A percentile compares a stretch with the other conserved stretches of the same genome.
These are phyloP conservation scores for Seriola dumerili DNA, from an alignment of 2,113 vertebrate species.

Conservation along the genomic window DNA sequence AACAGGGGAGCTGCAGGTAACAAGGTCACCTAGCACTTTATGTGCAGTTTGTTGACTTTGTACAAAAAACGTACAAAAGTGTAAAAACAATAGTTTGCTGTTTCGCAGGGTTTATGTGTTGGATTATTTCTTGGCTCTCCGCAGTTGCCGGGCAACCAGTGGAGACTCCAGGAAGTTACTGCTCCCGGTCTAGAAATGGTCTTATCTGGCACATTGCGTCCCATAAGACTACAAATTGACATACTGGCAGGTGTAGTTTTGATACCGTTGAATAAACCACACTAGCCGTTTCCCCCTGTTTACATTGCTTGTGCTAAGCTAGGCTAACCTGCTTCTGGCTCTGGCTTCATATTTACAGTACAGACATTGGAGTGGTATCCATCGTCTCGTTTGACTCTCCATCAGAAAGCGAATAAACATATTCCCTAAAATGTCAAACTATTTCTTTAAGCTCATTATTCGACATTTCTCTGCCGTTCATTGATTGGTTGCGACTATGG, in stretches of 20 bases:
- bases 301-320: neutral
- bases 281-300: neutral
- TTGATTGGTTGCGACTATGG: slow-evolving; percentile 60
- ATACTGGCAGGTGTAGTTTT: neutral
- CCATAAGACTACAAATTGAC: neutral
- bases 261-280: neutral
- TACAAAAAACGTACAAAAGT: neutral
- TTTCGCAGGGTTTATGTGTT: neutral
- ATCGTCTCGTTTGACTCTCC: neutral
- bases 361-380: neutral
- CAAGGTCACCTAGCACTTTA: neutral
- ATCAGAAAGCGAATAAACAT: neutral
- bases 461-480: slow-evolving; percentile 26
- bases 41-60: neutral
- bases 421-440: slow-evolving; percentile 5
- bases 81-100: neutral
- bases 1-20: no score
- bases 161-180: neutral
- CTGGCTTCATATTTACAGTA: neutral
- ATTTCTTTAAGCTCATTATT: slow-evolving; percentile 46
- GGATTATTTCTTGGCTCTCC: neutral
- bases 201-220: no score
- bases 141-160: neutral
- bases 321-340: neutral
- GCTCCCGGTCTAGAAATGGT: neutral